Evolutionary conservation across 2,113 vertebrate species (phyloP).

Genomic region (Cephalopholis sonnerati): DNA sequence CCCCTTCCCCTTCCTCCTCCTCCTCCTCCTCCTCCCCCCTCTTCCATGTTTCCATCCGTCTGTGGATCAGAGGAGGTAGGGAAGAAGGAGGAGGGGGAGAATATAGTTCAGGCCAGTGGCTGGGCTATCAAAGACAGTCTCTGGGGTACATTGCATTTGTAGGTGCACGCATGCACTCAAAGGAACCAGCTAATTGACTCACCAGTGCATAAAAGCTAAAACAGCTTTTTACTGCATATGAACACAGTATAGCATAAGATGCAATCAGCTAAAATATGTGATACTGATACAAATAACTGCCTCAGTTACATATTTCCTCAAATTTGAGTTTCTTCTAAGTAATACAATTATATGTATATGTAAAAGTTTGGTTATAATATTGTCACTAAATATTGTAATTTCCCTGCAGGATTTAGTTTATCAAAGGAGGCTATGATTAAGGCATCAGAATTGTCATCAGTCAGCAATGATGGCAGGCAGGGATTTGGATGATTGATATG

Average conservation of each 20-base stretch:
- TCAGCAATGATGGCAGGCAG: neutral
- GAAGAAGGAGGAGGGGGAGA: constrained; percentile 27
- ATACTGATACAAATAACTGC: neutral
- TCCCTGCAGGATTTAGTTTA: neutral
- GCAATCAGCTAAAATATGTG: neutral
- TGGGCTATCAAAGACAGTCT: constrained; percentile 46
- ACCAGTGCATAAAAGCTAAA: constrained; percentile 23
- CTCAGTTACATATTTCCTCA: neutral
- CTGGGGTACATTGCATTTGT: constrained; percentile 35
- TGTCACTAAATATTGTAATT: neutral
- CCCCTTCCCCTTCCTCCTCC: constrained; percentile 13
- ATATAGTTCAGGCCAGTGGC: constrained; percentile 41
- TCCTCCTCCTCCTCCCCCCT: constrained; percentile 14
- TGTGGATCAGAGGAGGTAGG: constrained; percentile 55
- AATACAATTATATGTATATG: neutral
- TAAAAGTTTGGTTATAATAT: neutral
- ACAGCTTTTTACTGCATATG: constrained; percentile 28
- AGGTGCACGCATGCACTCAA: neutral
- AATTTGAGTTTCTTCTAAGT: neutral
- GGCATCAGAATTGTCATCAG: neutral
- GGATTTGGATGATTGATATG: constrained; percentile 28
- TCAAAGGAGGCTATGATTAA: constrained; percentile 1
- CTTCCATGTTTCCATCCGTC: constrained; percentile 37
- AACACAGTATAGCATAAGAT: neutral
- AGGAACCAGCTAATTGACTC: constrained; percentile 61